phyloP scores from a whole-genome alignment of 1,140 invertebrate genomes.

The Nephotettix cincticeps region DNA sequence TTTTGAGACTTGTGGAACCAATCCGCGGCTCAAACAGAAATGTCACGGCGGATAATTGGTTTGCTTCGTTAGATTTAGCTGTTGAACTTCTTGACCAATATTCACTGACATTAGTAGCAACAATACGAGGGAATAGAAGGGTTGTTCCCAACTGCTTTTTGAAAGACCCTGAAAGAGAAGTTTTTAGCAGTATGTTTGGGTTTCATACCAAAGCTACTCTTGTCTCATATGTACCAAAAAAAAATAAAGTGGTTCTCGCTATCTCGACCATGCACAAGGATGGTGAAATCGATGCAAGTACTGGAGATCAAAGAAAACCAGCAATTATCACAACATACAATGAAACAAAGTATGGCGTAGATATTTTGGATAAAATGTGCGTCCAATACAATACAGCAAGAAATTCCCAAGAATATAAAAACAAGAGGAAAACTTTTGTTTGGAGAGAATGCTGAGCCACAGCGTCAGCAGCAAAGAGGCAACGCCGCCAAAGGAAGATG shows the following conservation, averaged over 20 bases:
- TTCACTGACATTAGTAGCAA: constrained; percentile 38
- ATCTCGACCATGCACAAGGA: constrained; percentile 33
- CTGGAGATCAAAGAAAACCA: constrained; percentile 36
- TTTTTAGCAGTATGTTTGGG: constrained; percentile 15
- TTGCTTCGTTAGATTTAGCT: constrained; percentile 38
- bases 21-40: constrained; percentile 38
- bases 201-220: constrained; percentile 31
- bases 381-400: neutral
- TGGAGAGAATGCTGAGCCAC: too few species aligned
- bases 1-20: constrained; percentile 1
- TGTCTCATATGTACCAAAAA: constrained; percentile 36
- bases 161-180: constrained; percentile 13
- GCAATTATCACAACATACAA: constrained; percentile 45
- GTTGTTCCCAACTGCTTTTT: constrained; percentile 28
- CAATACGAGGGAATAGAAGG: constrained; percentile 41
- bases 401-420: too few species aligned
- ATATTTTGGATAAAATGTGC: constrained; percentile 43
- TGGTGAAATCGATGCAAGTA: neutral
- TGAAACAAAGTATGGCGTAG: constrained; percentile 44
- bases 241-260: constrained; percentile 35
- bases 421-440: too few species aligned
- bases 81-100: constrained; percentile 29
- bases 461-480: too few species aligned
- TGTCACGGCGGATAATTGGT: constrained; percentile 47
- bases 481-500: too few species aligned